Evolutionary conservation across 2,113 vertebrate genomes (phyloP).

Genomic region (Rhadina sibilatrix): DNA sequence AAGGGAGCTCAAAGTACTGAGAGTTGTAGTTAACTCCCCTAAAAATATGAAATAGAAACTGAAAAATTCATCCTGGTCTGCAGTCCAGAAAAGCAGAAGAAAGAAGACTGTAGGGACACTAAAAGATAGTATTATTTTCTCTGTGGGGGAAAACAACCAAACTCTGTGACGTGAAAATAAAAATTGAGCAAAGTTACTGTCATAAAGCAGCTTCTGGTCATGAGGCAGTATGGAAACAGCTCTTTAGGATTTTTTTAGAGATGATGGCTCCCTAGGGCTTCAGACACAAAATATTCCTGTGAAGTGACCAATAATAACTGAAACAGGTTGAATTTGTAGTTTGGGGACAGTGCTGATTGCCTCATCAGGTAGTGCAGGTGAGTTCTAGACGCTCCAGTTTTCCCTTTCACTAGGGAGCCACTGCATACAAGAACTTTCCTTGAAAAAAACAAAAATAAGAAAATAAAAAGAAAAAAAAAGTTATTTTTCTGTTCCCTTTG

Average conservation of each 20-base stretch:
- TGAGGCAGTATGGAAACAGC: not conserved
- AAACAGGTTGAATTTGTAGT: not conserved
- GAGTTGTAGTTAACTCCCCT: not conserved
- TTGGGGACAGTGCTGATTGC: not conserved
- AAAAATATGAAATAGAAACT: not conserved
- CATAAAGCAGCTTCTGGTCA: not conserved
- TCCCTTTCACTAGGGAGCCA: not conserved
- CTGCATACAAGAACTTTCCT: not conserved
- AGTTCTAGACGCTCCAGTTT: not conserved
- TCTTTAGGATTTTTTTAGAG: not conserved
- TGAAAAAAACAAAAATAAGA: not conserved
- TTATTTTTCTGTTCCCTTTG: not conserved
- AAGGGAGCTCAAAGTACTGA: not conserved
- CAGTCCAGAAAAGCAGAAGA: not conserved
- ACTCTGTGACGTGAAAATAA: not conserved
- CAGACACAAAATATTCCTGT: not conserved
- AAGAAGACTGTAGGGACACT: not conserved
- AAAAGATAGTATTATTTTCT: not conserved
- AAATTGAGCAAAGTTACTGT: not conserved
- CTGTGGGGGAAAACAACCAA: rapidly evolving
- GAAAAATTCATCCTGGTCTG: not conserved
- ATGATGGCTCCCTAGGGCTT: not conserved
- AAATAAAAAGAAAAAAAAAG: not conserved
- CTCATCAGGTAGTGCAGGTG: not conserved
- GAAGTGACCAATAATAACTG: not conserved